Base-by-base conservation (phyloP, 1,140 invertebrate genomes). In the Eupeodes corollae region DNA sequence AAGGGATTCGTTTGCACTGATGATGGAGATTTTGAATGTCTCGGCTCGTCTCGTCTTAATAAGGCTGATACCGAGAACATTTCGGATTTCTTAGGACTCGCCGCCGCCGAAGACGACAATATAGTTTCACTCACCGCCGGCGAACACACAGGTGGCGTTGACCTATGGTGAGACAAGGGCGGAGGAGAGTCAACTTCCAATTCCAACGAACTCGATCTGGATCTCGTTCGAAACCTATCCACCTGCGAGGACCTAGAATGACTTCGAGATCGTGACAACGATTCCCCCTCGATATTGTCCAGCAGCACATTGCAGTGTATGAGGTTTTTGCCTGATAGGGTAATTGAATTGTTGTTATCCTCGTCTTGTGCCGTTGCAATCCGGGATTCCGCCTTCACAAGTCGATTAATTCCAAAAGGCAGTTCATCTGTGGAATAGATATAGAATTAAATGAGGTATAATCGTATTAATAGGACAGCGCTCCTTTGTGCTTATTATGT, bases 31-130 rank as follows among this genome's bases (percentile, higher is more conserved):
- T 68, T 74, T 61, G 60, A 73, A 49, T 73, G 61, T 68, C 79
- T 75, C 2, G 80, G 83, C 16, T 82, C 77, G 63, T 88, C 84
- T 42, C 85, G 83, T 66, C 83, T 75, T 12, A 88, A 64, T 5
- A 88, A 68, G 0, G 84, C 86, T 40, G 79, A 84, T 6, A 88
- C 84, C 47, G 83, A 87, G 61, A 88, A 88, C 6, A 80, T 76
- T 65, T 86, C 81, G 6, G 83, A 86, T 70, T 81, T 79, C 66
- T 82, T 82, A 62, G 70, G 54, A 53, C 68, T 56, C 43, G 61
- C 57, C 49, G 56, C 42, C 19, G n/a, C n/a, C n/a, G n/a, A n/a
- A n/a, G 53, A 40, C 37, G 14, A 35, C 12, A 12, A 12, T 12
- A 45, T 14, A 70, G 69, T 47, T 68, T 73, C 3, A 69, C 21